phyloP scores from a whole-genome alignment of 2,888 invertebrate genomes.

The Orthosia gracilis region DNA sequence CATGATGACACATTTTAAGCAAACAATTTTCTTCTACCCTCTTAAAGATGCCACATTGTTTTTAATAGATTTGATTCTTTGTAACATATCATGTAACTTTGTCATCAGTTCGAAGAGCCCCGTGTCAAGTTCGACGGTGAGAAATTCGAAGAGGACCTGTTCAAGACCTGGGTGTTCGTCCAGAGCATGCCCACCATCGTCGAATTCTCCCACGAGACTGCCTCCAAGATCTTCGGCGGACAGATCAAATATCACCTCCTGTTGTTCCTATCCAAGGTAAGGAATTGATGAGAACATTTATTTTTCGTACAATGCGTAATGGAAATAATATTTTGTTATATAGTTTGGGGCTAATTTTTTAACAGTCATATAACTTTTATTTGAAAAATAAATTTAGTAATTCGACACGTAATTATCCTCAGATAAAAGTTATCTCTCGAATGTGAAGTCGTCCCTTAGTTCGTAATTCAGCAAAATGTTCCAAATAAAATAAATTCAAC shows the following conservation, averaged over 20 bases:
- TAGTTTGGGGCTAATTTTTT: no score
- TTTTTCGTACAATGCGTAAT: background rate
- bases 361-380: no score
- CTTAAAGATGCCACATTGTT: background rate
- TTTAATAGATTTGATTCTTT: background rate
- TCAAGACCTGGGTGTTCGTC: conserved; percentile 96
- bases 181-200: conserved; percentile 97
- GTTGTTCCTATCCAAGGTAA: conserved; percentile 97
- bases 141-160: conserved; percentile 90
- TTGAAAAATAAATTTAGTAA: no score
- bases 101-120: conserved; percentile 95
- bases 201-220: conserved; percentile 99
- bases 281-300: conserved; percentile 12
- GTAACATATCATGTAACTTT: conserved; percentile 9
- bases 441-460: no score
- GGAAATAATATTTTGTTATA: background rate
- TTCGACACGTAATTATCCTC: no score
- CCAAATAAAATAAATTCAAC: background rate
- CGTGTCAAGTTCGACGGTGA: conserved; percentile 94
- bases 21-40: background rate
- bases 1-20: background rate
- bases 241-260: conserved; percentile 99
- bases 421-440: no score
- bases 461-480: no score
- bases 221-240: conserved; percentile 99